Conservation (phyloP, 2,888 invertebrate genomes). For the Caradrina kadenii region DNA sequence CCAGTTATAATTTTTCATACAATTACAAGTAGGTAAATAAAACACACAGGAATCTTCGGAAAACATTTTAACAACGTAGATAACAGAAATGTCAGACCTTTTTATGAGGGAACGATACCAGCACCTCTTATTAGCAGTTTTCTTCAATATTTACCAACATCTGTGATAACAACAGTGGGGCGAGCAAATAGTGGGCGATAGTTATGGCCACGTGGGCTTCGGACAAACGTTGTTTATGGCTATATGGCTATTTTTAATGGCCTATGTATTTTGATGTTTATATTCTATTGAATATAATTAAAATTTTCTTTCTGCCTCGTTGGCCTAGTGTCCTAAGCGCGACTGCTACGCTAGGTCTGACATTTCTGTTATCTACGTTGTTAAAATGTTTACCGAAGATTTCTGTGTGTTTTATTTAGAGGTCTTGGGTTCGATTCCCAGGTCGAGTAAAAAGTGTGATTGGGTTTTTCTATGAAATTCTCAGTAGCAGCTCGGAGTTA, state of each 20-base stretch:
- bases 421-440: too few species aligned
- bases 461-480: too few species aligned
- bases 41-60: slow-evolving; percentile 17
- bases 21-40: neutral
- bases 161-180: slow-evolving; percentile 19
- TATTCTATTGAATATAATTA: neutral
- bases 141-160: slow-evolving; percentile 39
- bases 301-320: too few species aligned
- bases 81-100: slow-evolving; percentile 30
- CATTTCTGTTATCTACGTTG: too few species aligned
- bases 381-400: too few species aligned
- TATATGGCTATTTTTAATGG: neutral
- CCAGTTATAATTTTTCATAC: neutral
- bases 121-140: slow-evolving; percentile 15
- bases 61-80: slow-evolving; percentile 21
- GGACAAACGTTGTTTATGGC: slow-evolving; percentile 27
- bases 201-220: slow-evolving; percentile 34
- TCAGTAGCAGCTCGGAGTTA: too few species aligned
- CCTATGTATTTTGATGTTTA: neutral
- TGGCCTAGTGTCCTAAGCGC: too few species aligned
- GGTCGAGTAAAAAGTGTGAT: too few species aligned
- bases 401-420: too few species aligned
- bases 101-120: slow-evolving; percentile 30
- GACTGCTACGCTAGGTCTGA: too few species aligned
- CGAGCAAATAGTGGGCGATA: slow-evolving; percentile 39